Evolutionary conservation across 2,113 vertebrate genomes (phyloP).

Genomic region (Mellivora capensis): DNA sequence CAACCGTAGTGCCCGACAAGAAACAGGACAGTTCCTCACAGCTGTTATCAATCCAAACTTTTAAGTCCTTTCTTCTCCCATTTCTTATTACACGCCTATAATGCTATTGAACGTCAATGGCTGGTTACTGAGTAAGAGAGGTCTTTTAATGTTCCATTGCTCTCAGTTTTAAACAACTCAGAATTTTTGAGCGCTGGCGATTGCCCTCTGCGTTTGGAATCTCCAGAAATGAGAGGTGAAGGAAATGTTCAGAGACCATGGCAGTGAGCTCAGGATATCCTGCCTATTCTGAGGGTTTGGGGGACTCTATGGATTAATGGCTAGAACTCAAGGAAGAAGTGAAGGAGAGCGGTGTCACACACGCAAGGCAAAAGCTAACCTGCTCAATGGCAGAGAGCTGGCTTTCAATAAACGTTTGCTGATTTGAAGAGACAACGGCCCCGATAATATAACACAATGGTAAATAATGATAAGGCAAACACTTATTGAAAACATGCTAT

Average conservation of each 20-base stretch:
- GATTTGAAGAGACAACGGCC: neutral
- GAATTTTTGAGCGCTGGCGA: neutral
- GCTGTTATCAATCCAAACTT: neutral
- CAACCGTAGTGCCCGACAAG: neutral
- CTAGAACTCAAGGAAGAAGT: neutral
- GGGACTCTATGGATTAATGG: neutral
- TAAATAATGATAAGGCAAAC: neutral
- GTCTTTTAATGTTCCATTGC: neutral
- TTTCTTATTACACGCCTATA: neutral
- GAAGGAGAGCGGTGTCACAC: neutral
- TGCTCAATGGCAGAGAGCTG: neutral
- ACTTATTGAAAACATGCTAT: rapidly evolving
- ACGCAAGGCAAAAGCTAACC: neutral
- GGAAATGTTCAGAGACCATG: neutral
- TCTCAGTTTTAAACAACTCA: neutral
- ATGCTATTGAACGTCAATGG: neutral
- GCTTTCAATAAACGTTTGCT: neutral
- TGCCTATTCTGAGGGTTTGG: neutral
- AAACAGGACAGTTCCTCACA: neutral
- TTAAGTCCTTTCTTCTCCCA: neutral
- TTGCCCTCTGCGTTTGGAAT: neutral
- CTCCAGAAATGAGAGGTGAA: neutral
- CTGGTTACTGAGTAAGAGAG: neutral
- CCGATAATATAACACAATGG: neutral
- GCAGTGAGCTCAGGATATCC: neutral